Percentiles rank a stretch among this genome's conserved stretches.
phyloP scores from a whole-genome alignment of 2,888 invertebrate genomes.

The Leptinotarsa peninsularis region DNA sequence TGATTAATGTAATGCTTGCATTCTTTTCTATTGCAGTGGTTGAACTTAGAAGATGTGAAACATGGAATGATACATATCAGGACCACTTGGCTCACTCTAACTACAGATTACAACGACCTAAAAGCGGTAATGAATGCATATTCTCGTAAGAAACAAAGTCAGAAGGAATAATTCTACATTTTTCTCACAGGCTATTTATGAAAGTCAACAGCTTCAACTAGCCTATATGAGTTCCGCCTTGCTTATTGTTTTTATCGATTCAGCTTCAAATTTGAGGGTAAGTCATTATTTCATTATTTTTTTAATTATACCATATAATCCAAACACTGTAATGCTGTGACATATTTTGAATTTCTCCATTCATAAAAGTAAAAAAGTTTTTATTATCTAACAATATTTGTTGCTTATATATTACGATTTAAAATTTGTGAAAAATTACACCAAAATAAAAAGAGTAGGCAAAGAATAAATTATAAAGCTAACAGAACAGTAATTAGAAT shows the following conservation, averaged over 20 bases:
- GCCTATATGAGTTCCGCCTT: constrained; percentile 82
- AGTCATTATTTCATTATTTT: constrained; percentile 59
- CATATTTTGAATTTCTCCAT: no score
- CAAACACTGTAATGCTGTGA: not conserved
- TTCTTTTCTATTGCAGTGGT: constrained; percentile 76
- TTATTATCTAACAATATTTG: no score
- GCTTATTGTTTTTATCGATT: constrained; percentile 90
- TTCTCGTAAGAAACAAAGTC: not conserved
- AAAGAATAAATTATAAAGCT: no score
- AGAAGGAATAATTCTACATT: constrained; percentile 7
- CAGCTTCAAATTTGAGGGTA: constrained; percentile 90
- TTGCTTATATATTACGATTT: no score
- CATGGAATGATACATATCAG: constrained; percentile 92
- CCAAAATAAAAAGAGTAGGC: no score
- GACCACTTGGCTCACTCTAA: constrained; percentile 88
- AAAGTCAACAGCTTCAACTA: constrained; percentile 79
- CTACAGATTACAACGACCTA: constrained; percentile 77
- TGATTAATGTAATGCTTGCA: not conserved
- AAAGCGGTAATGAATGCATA: constrained; percentile 72
- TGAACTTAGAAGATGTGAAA: constrained; percentile 92
- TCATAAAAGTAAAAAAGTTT: no score
- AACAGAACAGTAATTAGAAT: no score
- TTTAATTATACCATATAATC: not conserved
- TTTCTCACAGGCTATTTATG: constrained; percentile 73
- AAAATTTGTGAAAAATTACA: no score